phyloP scores from a whole-genome alignment of 35 echinoderm and acorn worm genomes.

The Heliocidaris tuberculata region DNA sequence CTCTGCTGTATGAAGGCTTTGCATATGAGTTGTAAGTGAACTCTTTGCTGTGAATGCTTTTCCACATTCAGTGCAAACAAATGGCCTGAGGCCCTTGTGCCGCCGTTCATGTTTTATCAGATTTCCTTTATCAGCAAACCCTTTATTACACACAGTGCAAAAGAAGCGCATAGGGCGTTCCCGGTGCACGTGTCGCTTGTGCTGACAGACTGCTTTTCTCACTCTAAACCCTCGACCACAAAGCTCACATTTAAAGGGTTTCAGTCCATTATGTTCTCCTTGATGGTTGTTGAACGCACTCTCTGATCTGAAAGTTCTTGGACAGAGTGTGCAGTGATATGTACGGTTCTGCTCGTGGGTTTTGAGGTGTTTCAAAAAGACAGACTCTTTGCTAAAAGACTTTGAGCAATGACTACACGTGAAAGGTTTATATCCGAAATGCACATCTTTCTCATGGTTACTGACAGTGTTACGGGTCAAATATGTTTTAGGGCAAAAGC shows the following conservation, averaged over 20 bases:
- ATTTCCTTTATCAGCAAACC: not conserved
- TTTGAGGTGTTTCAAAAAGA: not conserved
- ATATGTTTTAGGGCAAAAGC: not conserved
- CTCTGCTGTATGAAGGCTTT: not conserved
- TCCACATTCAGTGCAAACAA: not conserved
- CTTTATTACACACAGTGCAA: not conserved
- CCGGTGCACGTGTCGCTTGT: not conserved
- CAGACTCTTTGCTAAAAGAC: not conserved
- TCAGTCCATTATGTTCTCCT: not conserved
- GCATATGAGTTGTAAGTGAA: not conserved
- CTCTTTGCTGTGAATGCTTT: not conserved
- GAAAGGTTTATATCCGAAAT: not conserved
- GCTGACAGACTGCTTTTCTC: not conserved
- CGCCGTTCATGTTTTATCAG: not conserved
- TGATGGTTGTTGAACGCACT: not conserved
- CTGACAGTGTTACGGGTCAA: not conserved
- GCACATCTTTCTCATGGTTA: not conserved
- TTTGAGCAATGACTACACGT: not conserved
- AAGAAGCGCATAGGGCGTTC: not conserved
- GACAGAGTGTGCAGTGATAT: not conserved
- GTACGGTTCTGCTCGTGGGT: not conserved
- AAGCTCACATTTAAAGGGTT: constrained; percentile 4
- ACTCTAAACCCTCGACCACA: not conserved
- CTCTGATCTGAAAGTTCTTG: not conserved
- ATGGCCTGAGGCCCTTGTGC: not conserved